Evolutionary conservation across 2,113 vertebrate genomes (phyloP).

Genomic region (Rutilus rutilus): DNA sequence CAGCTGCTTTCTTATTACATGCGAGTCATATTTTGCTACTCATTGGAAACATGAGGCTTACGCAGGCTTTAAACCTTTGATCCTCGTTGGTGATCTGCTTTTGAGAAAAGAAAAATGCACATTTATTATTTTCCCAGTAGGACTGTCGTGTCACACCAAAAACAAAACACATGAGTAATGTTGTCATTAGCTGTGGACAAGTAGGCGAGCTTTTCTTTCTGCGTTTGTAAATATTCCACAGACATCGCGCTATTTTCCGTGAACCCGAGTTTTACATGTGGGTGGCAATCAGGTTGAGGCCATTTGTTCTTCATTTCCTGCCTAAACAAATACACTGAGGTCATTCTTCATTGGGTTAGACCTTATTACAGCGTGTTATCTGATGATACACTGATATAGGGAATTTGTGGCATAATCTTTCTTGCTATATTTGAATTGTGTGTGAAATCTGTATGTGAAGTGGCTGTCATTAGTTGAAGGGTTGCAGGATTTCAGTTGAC

Average conservation of each 20-base stretch:
- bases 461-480: background rate
- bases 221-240: constrained; percentile 58
- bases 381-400: background rate
- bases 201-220: constrained; percentile 39
- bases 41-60: constrained; percentile 62
- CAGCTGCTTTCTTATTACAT: constrained; percentile 60
- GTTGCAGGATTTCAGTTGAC: constrained; percentile 52
- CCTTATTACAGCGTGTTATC: constrained; percentile 19
- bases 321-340: constrained; percentile 23
- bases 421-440: constrained; percentile 1
- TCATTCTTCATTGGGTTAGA: constrained; percentile 34
- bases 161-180: constrained; percentile 59
- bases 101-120: background rate
- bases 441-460: constrained; percentile 18
- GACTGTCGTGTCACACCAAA: constrained; percentile 45
- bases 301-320: constrained; percentile 43
- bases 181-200: constrained; percentile 63
- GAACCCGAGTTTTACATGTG: constrained; percentile 31
- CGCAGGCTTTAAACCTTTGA: constrained; percentile 63
- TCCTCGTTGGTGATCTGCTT: constrained; percentile 67
- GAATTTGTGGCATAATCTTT: constrained; percentile 26
- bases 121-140: constrained; percentile 39
- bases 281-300: constrained; percentile 27
- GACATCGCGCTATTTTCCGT: constrained; percentile 52
- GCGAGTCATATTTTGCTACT: constrained; percentile 68